A percentile compares a stretch with the other conserved stretches of the same genome.
phyloP scores from a whole-genome alignment of 1,140 invertebrate genomes.

The Argopecten irradians region DNA sequence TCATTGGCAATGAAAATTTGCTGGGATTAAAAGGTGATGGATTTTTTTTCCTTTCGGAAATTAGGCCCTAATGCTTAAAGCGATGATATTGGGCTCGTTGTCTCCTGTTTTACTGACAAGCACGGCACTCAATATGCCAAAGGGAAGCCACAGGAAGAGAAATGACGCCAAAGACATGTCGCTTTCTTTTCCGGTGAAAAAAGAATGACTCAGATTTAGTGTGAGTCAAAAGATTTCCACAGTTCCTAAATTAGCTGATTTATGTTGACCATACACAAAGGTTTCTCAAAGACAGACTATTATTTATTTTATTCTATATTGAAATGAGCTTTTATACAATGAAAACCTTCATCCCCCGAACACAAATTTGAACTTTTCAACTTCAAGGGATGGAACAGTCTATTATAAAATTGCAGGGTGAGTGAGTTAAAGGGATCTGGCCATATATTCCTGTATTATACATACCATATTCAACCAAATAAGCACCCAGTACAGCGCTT shows the following conservation, averaged over 20 bases:
- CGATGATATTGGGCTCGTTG: background rate
- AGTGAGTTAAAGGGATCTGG: background rate
- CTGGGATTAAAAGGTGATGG: slow-evolving; percentile 15
- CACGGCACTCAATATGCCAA: slow-evolving; percentile 15
- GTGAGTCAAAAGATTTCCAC: background rate
- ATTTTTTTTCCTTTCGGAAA: slow-evolving; percentile 16
- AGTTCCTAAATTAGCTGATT: background rate
- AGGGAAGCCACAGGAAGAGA: slow-evolving; percentile 2
- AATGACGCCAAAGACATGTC: slow-evolving; percentile 8
- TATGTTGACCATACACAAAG: background rate
- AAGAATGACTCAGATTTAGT: slow-evolving; percentile 10
- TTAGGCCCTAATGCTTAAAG: slow-evolving; percentile 1
- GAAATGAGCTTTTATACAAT: background rate
- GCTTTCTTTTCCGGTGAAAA: slow-evolving; percentile 16
- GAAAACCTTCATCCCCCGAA: too few relatives aligned
- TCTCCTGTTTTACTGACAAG: slow-evolving; percentile 1
- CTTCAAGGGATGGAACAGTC: too few relatives aligned
- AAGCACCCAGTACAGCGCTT: too few relatives aligned
- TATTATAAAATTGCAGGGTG: too few relatives aligned
- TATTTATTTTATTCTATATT: background rate
- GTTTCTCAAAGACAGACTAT: background rate
- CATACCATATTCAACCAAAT: too few relatives aligned
- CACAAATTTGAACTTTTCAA: too few relatives aligned
- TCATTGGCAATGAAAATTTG: background rate
- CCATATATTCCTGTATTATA: background rate